phyloP scores from a whole-genome alignment of 1,140 invertebrate genomes.

The Meteorus sp. region DNA sequence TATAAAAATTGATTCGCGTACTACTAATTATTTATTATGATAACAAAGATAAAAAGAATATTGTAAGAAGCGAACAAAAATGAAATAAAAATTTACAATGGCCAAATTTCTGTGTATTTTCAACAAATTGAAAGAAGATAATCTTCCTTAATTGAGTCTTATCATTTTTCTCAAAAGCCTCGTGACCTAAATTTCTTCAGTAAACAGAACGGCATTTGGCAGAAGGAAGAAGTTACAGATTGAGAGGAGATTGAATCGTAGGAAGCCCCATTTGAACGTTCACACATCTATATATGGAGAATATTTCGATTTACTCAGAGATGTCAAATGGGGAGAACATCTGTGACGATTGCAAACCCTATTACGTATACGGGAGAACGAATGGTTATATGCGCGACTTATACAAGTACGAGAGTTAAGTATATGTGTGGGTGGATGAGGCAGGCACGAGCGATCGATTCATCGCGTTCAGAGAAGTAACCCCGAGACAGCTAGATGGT shows the following conservation, averaged over 20 bases:
- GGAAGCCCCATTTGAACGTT: neutral
- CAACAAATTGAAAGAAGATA: neutral
- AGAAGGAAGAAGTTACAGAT: too few relatives aligned
- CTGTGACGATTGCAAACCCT: slow-evolving; percentile 5
- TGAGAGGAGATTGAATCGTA: slow-evolving; percentile 4
- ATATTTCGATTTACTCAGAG: neutral
- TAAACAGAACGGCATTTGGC: slow-evolving; percentile 11
- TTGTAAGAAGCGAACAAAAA: slow-evolving; percentile 22
- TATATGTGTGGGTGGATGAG: neutral
- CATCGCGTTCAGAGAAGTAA: slow-evolving; percentile 18
- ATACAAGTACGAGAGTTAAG: neutral
- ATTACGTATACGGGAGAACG: slow-evolving; percentile 7
- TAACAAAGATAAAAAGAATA: neutral
- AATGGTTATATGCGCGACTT: neutral
- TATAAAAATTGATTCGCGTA: slow-evolving; percentile 12
- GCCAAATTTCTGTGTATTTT: neutral
- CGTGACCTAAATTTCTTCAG: slow-evolving; percentile 20
- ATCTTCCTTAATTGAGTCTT: neutral
- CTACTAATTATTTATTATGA: slow-evolving; percentile 22
- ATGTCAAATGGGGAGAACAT: neutral
- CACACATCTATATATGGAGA: neutral
- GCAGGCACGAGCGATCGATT: slow-evolving; percentile 22
- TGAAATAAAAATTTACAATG: neutral
- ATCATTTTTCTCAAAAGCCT: slow-evolving; percentile 6
- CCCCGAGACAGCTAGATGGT: slow-evolving; percentile 15